These are phyloP conservation scores for Camponotus floridanus DNA, from an alignment of 1,140 invertebrate species.

Conservation along the genomic window DNA sequence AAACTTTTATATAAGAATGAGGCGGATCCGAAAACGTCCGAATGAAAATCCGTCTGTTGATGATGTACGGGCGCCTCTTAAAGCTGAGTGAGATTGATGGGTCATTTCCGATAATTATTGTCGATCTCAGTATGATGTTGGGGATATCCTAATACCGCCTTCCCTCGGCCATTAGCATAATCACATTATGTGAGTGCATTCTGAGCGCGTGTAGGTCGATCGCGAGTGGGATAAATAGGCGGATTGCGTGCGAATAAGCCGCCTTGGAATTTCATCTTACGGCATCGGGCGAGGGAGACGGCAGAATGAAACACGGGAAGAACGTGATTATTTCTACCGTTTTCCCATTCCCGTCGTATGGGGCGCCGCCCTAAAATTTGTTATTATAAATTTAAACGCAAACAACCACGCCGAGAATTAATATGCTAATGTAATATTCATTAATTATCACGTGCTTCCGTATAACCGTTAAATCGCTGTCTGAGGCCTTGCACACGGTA, in stretches of 20 bases:
- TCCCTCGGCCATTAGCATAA: conserved; percentile 74
- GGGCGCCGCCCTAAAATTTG: background rate
- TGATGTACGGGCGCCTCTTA: background rate
- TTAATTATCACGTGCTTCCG: conserved; percentile 36
- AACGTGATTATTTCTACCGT: conserved; percentile 25
- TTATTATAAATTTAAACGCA: conserved; percentile 1
- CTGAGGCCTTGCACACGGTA: background rate
- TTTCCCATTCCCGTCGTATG: background rate
- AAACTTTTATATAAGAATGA: background rate
- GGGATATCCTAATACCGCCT: conserved; percentile 33
- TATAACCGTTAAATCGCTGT: conserved; percentile 13
- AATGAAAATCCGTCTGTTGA: background rate
- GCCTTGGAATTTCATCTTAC: conserved; percentile 38
- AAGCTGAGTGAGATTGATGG: conserved; percentile 45
- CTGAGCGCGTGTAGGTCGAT: conserved; percentile 70
- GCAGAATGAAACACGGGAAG: conserved; percentile 11
- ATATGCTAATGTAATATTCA: conserved; percentile 6
- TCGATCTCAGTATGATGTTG: conserved; percentile 22
- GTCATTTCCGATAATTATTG: conserved; percentile 54
- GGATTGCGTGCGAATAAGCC: conserved; percentile 44
- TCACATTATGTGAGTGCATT: conserved; percentile 70
- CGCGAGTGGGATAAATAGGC: conserved; percentile 67
- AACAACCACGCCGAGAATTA: conserved; percentile 21
- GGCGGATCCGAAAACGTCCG: background rate
- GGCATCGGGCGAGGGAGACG: background rate